A percentile compares a stretch with the other conserved stretches of the same genome.
phyloP scores from a whole-genome alignment of 2,113 vertebrate genomes.

The Tringa solitaria region DNA sequence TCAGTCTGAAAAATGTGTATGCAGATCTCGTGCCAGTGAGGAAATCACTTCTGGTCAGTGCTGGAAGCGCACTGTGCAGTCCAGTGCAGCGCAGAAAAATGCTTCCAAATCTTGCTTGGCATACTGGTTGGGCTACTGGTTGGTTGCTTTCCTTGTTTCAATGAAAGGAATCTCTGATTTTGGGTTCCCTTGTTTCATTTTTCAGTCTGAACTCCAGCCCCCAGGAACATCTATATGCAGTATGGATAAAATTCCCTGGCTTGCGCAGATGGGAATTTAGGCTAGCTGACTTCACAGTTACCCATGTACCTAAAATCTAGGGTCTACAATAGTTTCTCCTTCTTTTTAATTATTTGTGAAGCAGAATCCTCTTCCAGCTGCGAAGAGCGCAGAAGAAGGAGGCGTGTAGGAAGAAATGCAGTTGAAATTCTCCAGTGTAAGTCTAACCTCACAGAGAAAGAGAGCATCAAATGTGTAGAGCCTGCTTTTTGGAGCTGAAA shows the following conservation, averaged over 20 bases:
- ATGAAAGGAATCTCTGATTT: not conserved
- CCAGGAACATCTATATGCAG: not conserved
- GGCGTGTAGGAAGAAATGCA: not conserved
- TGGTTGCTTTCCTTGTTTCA: not conserved
- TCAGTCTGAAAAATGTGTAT: not conserved
- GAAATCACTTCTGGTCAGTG: not conserved
- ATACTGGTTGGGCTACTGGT: not conserved
- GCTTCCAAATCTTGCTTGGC: not conserved
- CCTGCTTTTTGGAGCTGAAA: not conserved
- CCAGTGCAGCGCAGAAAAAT: not conserved
- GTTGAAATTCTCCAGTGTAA: not conserved
- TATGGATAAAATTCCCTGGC: not conserved
- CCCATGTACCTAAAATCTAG: not conserved
- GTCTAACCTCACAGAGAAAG: not conserved
- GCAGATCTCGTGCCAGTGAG: not conserved
- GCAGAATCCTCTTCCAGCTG: not conserved
- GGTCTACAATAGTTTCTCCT: not conserved
- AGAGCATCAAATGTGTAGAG: not conserved
- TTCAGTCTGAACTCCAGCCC: not conserved
- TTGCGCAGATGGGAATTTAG: not conserved
- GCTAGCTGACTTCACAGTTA: not conserved
- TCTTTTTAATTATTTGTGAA: conserved; percentile 11
- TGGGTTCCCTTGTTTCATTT: not conserved
- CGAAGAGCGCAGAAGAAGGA: not conserved
- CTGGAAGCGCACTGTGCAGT: not conserved